A percentile compares a stretch with the other conserved stretches of the same genome.
These are phyloP conservation scores for Poecile montanus DNA, from an alignment of 2,797 vertebrate species.

Conservation along the genomic window DNA sequence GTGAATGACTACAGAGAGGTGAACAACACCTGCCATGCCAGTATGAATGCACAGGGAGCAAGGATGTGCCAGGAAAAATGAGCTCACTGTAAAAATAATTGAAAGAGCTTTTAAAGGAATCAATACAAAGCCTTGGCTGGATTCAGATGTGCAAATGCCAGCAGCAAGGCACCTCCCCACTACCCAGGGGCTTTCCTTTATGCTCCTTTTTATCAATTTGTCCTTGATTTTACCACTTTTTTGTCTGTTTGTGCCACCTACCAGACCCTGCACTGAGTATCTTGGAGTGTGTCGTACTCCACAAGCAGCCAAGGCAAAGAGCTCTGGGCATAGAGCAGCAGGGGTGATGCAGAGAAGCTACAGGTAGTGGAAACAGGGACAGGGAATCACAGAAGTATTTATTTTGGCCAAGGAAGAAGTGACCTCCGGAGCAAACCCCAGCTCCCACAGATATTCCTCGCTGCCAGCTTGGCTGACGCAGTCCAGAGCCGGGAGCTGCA, in stretches of 20 bases:
- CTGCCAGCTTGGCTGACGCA: not conserved
- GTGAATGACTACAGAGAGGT: not conserved
- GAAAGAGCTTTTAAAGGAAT: slow-evolving; percentile 31
- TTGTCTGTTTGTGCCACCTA: not conserved
- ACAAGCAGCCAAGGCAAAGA: not conserved
- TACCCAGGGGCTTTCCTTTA: not conserved
- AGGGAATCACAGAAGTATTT: not conserved
- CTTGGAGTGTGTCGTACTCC: not conserved
- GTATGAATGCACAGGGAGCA: not conserved
- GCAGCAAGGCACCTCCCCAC: not conserved
- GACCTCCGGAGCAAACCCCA: not conserved
- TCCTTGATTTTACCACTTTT: not conserved
- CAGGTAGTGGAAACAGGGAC: not conserved
- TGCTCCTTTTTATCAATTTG: not conserved
- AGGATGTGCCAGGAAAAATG: slow-evolving; percentile 4
- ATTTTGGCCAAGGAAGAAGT: not conserved
- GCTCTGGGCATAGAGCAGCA: not conserved
- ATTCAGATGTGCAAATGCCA: not conserved
- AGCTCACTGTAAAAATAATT: slow-evolving; percentile 39
- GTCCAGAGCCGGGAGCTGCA: not conserved
- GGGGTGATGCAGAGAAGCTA: not conserved
- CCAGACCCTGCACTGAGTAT: not conserved
- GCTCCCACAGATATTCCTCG: not conserved
- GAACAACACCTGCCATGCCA: not conserved
- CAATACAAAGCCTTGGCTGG: not conserved